These are phyloP conservation scores for Scyliorhinus canicula DNA, from an alignment of 2,797 vertebrate species.

Conservation along the genomic window DNA sequence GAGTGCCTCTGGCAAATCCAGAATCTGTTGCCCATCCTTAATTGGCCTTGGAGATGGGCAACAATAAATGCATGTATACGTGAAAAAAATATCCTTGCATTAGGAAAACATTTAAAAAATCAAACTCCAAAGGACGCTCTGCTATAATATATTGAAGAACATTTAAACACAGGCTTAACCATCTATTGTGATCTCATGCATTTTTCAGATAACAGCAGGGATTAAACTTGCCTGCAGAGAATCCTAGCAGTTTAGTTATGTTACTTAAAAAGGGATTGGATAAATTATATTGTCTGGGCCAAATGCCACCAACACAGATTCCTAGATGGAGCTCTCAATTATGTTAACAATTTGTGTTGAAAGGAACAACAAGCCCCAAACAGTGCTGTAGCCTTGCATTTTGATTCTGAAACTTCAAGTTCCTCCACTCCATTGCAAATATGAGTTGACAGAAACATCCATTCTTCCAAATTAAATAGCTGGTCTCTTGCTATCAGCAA, in stretches of 20 bases:
- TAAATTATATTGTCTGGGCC: slow-evolving; percentile 34
- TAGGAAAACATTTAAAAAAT: not conserved
- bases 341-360: slow-evolving; percentile 28
- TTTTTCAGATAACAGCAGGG: slow-evolving; percentile 37
- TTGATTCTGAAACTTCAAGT: not conserved
- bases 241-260: slow-evolving; percentile 37
- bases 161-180: slow-evolving; percentile 29
- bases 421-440: not conserved
- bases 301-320: slow-evolving; percentile 35
- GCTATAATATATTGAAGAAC: slow-evolving; percentile 28
- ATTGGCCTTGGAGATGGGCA: not conserved
- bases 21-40: not conserved
- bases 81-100: not conserved
- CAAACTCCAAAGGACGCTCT: not conserved
- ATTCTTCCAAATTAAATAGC: not conserved
- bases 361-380: slow-evolving; percentile 28
- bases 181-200: slow-evolving; percentile 38
- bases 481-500: not conserved
- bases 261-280: slow-evolving; percentile 38
- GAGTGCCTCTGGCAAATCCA: not conserved
- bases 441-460: not conserved
- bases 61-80: no score
- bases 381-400: not conserved
- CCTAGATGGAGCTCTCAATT: slow-evolving; percentile 29
- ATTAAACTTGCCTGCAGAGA: slow-evolving; percentile 37